These are phyloP conservation scores for Lethrus apterus DNA, from an alignment of 1,140 invertebrate species.

Conservation along the genomic window DNA sequence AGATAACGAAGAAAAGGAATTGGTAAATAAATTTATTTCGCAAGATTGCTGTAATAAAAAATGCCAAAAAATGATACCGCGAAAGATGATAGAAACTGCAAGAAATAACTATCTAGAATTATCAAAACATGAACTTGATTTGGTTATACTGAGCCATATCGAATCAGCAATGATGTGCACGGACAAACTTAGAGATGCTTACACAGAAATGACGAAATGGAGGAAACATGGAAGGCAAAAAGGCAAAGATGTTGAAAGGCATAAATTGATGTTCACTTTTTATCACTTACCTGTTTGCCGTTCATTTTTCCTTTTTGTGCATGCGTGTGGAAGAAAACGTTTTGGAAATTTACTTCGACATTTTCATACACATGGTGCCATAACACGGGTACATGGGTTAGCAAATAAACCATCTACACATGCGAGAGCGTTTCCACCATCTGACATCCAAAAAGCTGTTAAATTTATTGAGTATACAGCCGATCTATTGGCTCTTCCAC, in stretches of 20 bases:
- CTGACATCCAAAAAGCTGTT: background rate
- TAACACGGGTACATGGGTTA: background rate
- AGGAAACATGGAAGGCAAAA: too few relatives aligned
- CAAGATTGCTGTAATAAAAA: background rate
- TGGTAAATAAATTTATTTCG: background rate
- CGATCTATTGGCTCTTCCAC: background rate
- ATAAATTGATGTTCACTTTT: too few relatives aligned
- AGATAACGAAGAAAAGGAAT: background rate
- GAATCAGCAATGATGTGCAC: too few relatives aligned
- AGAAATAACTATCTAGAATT: background rate
- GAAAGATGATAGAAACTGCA: background rate
- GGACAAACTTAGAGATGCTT: too few relatives aligned
- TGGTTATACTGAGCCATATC: too few relatives aligned
- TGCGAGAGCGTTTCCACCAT: background rate
- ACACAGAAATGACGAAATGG: too few relatives aligned
- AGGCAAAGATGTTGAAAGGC: too few relatives aligned
- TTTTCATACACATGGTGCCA: background rate
- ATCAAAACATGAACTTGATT: too few relatives aligned
- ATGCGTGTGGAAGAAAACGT: too few relatives aligned
- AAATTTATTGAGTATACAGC: constrained; percentile 1
- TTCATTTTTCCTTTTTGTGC: too few relatives aligned
- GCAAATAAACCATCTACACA: background rate
- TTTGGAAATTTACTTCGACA: background rate
- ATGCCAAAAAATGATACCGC: background rate
- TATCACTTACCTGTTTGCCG: too few relatives aligned